A percentile compares a stretch with the other conserved stretches of the same genome.
phyloP scores from a whole-genome alignment of 64 coral and sea anemone genomes.

The Trachythela sp. region DNA sequence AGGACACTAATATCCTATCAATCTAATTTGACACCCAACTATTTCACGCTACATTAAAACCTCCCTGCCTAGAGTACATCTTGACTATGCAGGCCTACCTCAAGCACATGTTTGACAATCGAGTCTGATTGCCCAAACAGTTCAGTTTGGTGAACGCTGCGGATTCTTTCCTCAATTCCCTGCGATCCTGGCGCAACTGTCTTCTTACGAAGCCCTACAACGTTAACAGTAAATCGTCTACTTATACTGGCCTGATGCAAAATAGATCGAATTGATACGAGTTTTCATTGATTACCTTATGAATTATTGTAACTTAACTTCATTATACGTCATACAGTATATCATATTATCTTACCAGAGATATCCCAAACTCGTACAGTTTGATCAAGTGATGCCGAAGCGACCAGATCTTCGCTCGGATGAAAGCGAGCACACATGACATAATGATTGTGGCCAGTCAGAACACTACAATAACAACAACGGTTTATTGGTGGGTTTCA shows the following conservation, averaged over 20 bases:
- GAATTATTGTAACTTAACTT: no score
- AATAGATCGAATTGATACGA: neutral
- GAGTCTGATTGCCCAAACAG: conserved; percentile 98
- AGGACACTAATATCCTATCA: no score
- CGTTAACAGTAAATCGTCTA: neutral
- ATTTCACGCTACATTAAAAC: no score
- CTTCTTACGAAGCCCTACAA: conserved; percentile 82
- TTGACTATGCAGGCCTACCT: conserved; percentile 32
- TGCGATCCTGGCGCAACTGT: conserved; percentile 78
- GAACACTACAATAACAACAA: conserved; percentile 56
- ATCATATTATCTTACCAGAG: conserved; percentile 45
- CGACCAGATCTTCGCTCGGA: conserved; percentile 83
- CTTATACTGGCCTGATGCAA: neutral
- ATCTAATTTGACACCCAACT: no score
- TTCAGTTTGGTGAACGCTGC: conserved; percentile 78
- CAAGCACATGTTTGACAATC: conserved; percentile 97
- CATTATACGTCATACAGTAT: no score
- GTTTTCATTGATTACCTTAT: neutral
- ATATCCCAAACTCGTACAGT: conserved; percentile 99
- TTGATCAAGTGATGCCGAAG: conserved; percentile 92
- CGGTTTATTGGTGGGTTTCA: neutral
- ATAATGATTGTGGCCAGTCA: conserved; percentile 98
- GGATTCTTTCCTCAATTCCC: conserved; percentile 83
- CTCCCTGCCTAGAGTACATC: no score
- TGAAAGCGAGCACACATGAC: conserved; percentile 99